Conservation (phyloP, 1,140 invertebrate genomes). For the Polypedilum vanderplanki region DNA sequence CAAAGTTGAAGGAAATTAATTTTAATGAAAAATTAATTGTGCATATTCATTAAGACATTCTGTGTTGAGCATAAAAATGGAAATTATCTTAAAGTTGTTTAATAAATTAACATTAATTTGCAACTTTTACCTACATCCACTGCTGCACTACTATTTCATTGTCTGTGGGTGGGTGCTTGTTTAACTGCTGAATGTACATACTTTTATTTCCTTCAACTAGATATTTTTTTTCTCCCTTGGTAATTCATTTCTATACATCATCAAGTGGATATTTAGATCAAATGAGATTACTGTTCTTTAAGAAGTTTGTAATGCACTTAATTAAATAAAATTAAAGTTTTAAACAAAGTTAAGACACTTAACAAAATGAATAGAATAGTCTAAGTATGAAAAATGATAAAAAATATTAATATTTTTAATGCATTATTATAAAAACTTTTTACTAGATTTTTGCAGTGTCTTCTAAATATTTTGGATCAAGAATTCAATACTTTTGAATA, state of each 20-base stretch:
- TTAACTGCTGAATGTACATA: background rate
- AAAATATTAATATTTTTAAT: too few relatives aligned
- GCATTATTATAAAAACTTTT: too few relatives aligned
- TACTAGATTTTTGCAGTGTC: too few relatives aligned
- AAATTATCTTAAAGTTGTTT: slow-evolving; percentile 26
- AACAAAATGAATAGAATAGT: too few relatives aligned
- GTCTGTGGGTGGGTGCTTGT: background rate
- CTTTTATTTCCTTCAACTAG: background rate
- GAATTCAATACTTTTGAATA: too few relatives aligned
- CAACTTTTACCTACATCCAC: background rate
- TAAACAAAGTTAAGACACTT: too few relatives aligned
- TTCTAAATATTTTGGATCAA: too few relatives aligned
- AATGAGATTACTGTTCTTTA: background rate
- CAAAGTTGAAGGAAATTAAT: slow-evolving; percentile 25
- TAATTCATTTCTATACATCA: background rate
- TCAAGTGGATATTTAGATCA: background rate
- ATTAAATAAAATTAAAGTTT: too few relatives aligned
- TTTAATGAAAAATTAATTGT: slow-evolving; percentile 28
- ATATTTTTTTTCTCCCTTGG: background rate
- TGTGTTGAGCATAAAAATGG: background rate
- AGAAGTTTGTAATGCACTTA: background rate
- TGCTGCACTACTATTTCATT: too few relatives aligned
- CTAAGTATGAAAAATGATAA: too few relatives aligned
- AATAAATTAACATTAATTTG: slow-evolving; percentile 29
- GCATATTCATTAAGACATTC: slow-evolving; percentile 9